A percentile compares a stretch with the other conserved stretches of the same genome.
Conservation (phyloP, 1,140 invertebrate species). For the Lasaia peninsularis region DNA sequence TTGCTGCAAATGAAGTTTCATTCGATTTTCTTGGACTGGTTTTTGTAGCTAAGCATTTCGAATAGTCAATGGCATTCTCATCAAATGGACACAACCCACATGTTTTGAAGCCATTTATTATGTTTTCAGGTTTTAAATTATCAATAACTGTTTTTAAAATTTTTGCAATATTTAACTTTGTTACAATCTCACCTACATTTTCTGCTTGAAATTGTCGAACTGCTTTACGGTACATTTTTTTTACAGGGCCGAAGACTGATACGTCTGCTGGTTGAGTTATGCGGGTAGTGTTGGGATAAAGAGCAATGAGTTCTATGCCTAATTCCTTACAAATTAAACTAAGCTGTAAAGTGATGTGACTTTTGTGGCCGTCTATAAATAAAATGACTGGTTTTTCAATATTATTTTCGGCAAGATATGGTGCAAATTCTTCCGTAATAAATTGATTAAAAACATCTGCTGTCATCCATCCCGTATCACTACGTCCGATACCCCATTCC, state of each 20-base stretch:
- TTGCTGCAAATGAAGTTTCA: too few species aligned
- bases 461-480: neutral
- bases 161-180: neutral
- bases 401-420: neutral
- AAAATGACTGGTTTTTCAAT: neutral
- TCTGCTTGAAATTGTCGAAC: neutral
- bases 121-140: neutral
- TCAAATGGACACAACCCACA: neutral
- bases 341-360: neutral
- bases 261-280: neutral
- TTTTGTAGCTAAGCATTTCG: neutral
- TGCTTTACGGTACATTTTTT: neutral
- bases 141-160: neutral
- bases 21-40: too few species aligned
- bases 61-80: neutral
- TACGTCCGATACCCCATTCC: neutral
- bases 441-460: too few species aligned
- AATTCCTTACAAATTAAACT: neutral
- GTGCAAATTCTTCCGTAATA: too few species aligned
- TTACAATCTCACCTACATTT: neutral
- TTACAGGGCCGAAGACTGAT: neutral
- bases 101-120: neutral
- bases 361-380: neutral
- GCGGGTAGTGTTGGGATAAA: neutral
- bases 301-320: neutral